A percentile compares a stretch with the other conserved stretches of the same genome.
Evolutionary conservation across 1,140 invertebrate species (phyloP).

Genomic region (Meteorus sp.): DNA sequence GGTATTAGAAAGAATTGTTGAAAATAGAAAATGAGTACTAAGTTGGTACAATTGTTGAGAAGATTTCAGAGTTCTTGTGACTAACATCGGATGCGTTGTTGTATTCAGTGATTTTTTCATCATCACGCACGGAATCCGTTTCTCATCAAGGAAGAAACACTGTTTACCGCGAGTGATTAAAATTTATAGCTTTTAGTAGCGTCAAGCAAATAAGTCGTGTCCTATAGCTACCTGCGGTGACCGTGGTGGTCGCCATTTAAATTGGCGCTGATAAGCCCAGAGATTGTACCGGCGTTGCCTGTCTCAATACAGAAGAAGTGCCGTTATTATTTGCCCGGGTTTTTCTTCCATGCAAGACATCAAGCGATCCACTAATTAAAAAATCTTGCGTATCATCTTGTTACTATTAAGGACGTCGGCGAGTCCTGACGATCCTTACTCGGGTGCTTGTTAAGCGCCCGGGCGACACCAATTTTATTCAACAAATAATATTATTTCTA

Average conservation of each 20-base stretch:
- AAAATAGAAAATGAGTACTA: background rate
- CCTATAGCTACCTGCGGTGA: no score
- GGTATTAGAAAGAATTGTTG: background rate
- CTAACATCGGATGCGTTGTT: conserved; percentile 14
- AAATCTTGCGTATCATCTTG: background rate
- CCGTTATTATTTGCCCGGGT: conserved; percentile 2
- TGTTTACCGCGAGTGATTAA: conserved; percentile 4
- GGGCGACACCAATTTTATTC: no score
- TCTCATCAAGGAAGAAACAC: conserved; percentile 3
- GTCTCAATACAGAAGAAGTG: background rate
- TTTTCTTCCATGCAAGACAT: background rate
- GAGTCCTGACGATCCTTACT: background rate
- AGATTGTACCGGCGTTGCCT: conserved; percentile 20
- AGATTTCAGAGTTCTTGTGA: conserved; percentile 12
- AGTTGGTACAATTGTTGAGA: conserved; percentile 13
- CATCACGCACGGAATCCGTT: conserved; percentile 4
- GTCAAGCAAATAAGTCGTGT: no score
- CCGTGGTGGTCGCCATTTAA: conserved; percentile 4
- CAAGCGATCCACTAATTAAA: background rate
- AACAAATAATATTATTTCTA: background rate
- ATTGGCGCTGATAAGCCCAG: conserved; percentile 2
- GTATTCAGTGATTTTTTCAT: conserved; percentile 17
- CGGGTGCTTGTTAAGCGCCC: no score
- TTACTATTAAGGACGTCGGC: conserved; percentile 1
- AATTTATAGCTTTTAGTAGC: background rate